Percentiles rank a stretch among this genome's conserved stretches.
Evolutionary conservation across 2,113 vertebrate genomes (phyloP).

Genomic region (Lasiurus cinereus): DNA sequence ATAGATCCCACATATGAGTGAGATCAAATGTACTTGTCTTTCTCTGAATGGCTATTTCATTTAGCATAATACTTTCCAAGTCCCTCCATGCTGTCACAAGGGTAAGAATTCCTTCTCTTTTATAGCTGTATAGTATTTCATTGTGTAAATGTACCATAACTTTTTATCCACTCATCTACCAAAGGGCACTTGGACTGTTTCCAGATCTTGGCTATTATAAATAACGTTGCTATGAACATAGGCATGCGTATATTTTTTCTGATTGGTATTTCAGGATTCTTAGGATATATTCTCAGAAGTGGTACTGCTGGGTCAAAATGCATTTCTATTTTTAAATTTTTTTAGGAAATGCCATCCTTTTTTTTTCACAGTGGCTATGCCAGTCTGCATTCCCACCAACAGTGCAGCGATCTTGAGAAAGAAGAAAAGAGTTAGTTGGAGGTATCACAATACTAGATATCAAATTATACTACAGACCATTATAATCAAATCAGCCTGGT

Average conservation of each 20-base stretch:
- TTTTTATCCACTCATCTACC: not conserved
- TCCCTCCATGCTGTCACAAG: not conserved
- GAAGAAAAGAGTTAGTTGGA: not conserved
- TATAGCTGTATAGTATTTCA: not conserved
- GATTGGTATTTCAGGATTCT: not conserved
- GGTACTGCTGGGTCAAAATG: not conserved
- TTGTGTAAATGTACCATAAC: not conserved
- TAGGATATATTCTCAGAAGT: not conserved
- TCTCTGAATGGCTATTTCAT: not conserved
- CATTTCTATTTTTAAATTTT: not conserved
- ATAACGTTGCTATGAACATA: not conserved
- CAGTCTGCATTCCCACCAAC: not conserved
- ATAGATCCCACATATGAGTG: not conserved
- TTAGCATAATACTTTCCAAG: not conserved
- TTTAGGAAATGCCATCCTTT: not conserved
- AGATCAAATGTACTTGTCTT: not conserved
- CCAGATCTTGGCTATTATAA: not conserved
- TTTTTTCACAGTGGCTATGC: not conserved
- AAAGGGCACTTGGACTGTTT: not conserved
- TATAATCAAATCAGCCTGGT: not conserved
- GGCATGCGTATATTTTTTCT: not conserved
- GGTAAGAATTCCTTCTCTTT: not conserved
- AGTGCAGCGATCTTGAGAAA: not conserved
- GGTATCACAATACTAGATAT: not conserved
- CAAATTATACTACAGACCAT: not conserved